Conservation (phyloP, 53 echinoderm and acorn worm genomes). For the Astropecten irregularis region DNA sequence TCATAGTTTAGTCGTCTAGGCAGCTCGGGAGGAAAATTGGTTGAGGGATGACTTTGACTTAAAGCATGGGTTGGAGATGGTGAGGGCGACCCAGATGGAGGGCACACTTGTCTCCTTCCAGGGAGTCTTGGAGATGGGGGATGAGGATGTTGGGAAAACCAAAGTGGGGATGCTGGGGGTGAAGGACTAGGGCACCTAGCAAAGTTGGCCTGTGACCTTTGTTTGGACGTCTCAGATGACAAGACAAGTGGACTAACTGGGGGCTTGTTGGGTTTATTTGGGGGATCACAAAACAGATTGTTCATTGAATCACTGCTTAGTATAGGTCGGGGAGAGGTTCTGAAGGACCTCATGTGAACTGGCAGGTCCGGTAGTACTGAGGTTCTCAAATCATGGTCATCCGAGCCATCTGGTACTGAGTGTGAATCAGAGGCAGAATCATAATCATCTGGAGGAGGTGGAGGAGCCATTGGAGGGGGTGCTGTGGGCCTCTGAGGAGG, state of each 20-base stretch:
- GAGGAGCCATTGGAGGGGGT: constrained; percentile 33
- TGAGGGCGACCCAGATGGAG: neutral
- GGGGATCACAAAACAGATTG: neutral
- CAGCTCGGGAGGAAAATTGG: constrained; percentile 26
- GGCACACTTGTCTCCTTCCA: constrained; percentile 15
- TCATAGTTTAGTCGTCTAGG: constrained; percentile 2
- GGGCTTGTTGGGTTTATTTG: constrained; percentile 32
- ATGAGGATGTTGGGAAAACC: constrained; percentile 28
- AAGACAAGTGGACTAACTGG: constrained; percentile 18
- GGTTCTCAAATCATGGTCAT: constrained; percentile 10
- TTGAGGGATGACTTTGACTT: neutral
- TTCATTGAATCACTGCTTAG: neutral
- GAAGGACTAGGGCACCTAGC: neutral
- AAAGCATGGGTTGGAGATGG: neutral
- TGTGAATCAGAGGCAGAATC: constrained; percentile 7
- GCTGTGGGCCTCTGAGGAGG: constrained; percentile 28
- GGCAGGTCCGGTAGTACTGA: constrained; percentile 54
- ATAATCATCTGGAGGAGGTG: constrained; percentile 6
- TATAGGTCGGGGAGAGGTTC: neutral
- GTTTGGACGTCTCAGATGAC: neutral
- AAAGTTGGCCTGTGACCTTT: neutral
- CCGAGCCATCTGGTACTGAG: neutral
- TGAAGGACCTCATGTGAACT: neutral
- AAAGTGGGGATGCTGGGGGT: constrained; percentile 8
- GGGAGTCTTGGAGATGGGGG: constrained; percentile 33